Conservation (phyloP, 2,888 invertebrate genomes). For the Lepidocyrtoides sp. region DNA sequence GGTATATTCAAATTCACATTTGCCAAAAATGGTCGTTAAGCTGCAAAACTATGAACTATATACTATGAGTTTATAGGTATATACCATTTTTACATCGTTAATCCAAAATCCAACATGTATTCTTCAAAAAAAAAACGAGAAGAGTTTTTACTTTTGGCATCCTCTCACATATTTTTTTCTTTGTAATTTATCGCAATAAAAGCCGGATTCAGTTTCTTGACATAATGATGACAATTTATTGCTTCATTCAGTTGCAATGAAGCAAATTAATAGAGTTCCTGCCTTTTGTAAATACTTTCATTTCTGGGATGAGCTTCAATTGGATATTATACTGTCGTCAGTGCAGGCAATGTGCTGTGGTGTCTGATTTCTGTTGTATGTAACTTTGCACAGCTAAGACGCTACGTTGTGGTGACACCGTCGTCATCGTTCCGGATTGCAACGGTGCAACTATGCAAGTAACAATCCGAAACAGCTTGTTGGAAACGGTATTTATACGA, state of each 20-base stretch:
- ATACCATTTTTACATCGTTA: no score
- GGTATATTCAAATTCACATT: no score
- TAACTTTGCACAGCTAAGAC: not conserved
- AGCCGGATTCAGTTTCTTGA: constrained; percentile 3
- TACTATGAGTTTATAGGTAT: no score
- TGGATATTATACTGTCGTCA: not conserved
- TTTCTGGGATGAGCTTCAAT: not conserved
- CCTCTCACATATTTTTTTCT: not conserved
- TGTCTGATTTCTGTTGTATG: not conserved
- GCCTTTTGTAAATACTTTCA: not conserved
- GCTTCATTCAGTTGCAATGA: constrained; percentile 33
- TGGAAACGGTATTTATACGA: not conserved
- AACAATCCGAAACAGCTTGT: constrained; percentile 24
- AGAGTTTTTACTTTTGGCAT: not conserved
- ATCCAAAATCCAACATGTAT: no score
- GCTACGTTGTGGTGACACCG: not conserved
- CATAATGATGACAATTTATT: constrained; percentile 48
- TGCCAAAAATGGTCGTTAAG: no score
- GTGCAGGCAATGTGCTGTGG: not conserved
- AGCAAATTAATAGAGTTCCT: not conserved
- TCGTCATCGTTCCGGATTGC: constrained; percentile 27
- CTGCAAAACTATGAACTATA: no score
- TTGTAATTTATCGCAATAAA: not conserved
- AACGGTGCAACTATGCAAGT: not conserved
- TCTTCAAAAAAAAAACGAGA: no score